Evolutionary conservation across 2,113 vertebrate genomes (phyloP).

Genomic region (Pungitius pungitius): DNA sequence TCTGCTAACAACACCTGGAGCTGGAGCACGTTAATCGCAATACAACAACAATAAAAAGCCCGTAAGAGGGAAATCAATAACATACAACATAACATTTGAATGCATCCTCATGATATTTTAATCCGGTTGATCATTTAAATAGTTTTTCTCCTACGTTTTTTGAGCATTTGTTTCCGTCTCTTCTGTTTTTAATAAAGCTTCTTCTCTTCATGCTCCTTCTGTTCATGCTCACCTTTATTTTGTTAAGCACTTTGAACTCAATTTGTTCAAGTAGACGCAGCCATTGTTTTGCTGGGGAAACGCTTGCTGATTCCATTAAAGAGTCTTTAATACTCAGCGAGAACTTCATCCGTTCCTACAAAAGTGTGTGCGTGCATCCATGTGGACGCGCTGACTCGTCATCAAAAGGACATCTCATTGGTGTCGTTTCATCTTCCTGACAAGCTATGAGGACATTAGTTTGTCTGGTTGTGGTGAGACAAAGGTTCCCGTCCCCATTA

Average conservation of each 20-base stretch:
- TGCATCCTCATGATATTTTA: not conserved
- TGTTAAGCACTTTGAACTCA: not conserved
- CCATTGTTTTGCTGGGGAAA: not conserved
- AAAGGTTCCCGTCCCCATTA: slow-evolving; percentile 25
- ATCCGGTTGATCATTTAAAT: not conserved
- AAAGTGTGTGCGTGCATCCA: not conserved
- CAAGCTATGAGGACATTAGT: slow-evolving; percentile 1
- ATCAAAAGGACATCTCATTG: slow-evolving; percentile 1
- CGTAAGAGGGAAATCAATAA: not conserved
- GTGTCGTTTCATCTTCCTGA: not conserved
- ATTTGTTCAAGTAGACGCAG: not conserved
- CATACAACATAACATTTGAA: not conserved
- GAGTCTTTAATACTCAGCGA: not conserved
- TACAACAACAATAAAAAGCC: not conserved
- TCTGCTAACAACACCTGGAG: not conserved
- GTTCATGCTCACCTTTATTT: not conserved
- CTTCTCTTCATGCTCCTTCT: not conserved
- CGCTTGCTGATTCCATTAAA: not conserved
- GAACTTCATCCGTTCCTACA: not conserved
- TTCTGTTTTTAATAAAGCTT: not conserved
- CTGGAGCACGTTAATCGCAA: not conserved
- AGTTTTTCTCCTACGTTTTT: not conserved
- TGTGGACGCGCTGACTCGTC: not conserved
- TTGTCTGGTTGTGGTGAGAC: not conserved
- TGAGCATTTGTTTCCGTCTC: not conserved